Percentiles rank a stretch among this genome's conserved stretches.
Evolutionary conservation across 2,797 vertebrate genomes (phyloP).

Genomic region (Borostomias antarcticus): DNA sequence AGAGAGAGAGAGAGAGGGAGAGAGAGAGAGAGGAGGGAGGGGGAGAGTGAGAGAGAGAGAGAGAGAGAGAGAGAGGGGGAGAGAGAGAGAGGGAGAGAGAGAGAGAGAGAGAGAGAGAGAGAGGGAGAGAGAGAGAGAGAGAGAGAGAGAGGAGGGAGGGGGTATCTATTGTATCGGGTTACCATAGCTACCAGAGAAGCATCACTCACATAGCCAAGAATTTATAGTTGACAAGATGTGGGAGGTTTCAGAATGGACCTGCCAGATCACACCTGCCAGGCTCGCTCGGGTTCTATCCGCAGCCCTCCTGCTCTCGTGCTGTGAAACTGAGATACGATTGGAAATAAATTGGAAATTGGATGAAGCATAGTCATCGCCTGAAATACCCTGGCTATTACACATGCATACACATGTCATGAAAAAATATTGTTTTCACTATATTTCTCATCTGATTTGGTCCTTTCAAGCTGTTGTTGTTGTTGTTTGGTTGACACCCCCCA

Average conservation of each 20-base stretch:
- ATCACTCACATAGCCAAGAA: conserved; percentile 50
- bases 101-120: conserved; percentile 13
- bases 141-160: background rate
- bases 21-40: conserved; percentile 32
- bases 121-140: conserved; percentile 7
- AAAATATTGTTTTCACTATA: background rate
- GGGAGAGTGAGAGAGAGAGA: conserved; percentile 8
- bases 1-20: conserved; percentile 22
- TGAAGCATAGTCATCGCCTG: background rate
- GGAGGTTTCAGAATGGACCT: conserved; percentile 4
- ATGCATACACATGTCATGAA: background rate
- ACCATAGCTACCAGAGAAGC: conserved; percentile 75
- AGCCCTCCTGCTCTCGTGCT: background rate
- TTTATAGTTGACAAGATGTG: conserved; percentile 6
- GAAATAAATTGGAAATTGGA: too few relatives aligned
- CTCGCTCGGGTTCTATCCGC: background rate
- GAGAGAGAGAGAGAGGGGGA: conserved; percentile 9
- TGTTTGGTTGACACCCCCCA: too few relatives aligned
- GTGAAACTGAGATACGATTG: background rate
- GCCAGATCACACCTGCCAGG: background rate
- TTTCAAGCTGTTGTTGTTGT: background rate
- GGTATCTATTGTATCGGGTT: conserved; percentile 65
- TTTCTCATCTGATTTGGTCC: too few relatives aligned
- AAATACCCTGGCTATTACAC: background rate
- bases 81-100: conserved; percentile 19